phyloP scores from a whole-genome alignment of 2,113 vertebrate species.

The Mungos mungo region DNA sequence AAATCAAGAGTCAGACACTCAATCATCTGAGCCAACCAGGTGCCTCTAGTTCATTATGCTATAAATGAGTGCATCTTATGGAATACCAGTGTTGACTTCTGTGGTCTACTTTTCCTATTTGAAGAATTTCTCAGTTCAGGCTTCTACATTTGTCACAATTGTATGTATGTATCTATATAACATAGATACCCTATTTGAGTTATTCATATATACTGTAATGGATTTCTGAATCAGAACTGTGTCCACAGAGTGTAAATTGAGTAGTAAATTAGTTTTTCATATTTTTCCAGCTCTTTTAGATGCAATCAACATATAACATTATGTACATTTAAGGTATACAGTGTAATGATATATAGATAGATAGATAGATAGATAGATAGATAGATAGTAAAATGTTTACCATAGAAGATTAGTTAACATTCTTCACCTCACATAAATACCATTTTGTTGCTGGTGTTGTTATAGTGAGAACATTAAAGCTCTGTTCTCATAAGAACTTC shows the following conservation, averaged over 20 bases:
- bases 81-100: background rate
- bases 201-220: background rate
- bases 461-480: background rate
- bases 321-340: background rate
- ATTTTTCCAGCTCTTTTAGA: conserved; percentile 5
- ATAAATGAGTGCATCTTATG: background rate
- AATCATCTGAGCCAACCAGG: too few species aligned
- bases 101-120: background rate
- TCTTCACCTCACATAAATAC: background rate
- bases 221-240: conserved; percentile 30
- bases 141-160: background rate
- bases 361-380: too few species aligned
- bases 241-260: background rate
- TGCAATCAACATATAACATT: background rate
- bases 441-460: background rate
- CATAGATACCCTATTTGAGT: background rate
- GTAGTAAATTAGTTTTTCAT: conserved; percentile 16
- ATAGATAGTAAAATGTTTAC: background rate
- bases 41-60: background rate
- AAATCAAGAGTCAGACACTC: too few species aligned
- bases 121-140: background rate
- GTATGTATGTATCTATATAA: background rate
- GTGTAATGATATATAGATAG: background rate
- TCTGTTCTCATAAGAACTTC: background rate
- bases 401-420: background rate